Evolutionary conservation across 2,888 invertebrate species (phyloP).

Genomic region (Xanthia icteritia): DNA sequence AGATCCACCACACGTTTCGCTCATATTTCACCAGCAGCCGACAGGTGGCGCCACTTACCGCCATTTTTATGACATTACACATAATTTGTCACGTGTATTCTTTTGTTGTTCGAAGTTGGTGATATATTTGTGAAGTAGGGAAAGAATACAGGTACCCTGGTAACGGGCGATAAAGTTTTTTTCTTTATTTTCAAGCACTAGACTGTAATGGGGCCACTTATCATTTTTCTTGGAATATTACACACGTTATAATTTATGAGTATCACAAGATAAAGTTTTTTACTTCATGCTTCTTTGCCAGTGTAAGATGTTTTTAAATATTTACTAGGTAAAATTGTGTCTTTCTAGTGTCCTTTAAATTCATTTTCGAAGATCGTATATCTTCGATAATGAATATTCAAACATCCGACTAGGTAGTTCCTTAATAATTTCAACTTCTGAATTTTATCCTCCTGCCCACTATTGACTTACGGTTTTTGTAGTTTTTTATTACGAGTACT

Average conservation of each 20-base stretch:
- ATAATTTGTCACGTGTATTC: constrained; percentile 62
- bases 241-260: constrained; percentile 44
- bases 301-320: background rate
- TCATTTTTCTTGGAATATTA: constrained; percentile 49
- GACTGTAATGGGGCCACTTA: constrained; percentile 44
- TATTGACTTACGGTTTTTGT: background rate
- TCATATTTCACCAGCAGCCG: constrained; percentile 42
- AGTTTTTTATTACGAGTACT: background rate
- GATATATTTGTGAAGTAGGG: constrained; percentile 57
- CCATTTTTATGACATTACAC: constrained; percentile 64
- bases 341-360: background rate
- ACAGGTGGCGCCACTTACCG: constrained; percentile 61
- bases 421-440: background rate
- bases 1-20: constrained; percentile 49
- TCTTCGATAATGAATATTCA: background rate
- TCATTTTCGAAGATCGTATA: background rate
- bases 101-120: constrained; percentile 59
- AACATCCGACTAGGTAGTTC: background rate
- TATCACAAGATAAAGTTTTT: constrained; percentile 19
- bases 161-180: constrained; percentile 36
- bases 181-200: constrained; percentile 52
- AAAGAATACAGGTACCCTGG: constrained; percentile 47
- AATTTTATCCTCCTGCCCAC: background rate
- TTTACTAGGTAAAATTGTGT: background rate
- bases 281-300: background rate